A percentile compares a stretch with the other conserved stretches of the same genome.
These are phyloP conservation scores for Nibea coibor DNA, from an alignment of 2,113 vertebrate genomes.

Conservation along the genomic window DNA sequence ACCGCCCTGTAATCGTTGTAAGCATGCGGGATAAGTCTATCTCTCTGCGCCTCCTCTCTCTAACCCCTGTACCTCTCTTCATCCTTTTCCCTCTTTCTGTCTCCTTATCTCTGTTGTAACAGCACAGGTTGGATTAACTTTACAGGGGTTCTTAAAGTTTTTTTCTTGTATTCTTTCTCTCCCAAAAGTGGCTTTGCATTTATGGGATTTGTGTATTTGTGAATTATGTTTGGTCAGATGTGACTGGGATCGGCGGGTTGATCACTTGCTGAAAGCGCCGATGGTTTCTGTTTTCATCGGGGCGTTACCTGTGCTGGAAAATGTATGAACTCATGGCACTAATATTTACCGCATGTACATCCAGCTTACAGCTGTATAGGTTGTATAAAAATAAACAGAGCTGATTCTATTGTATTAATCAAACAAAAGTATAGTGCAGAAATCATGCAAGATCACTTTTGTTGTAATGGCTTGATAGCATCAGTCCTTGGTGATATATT, in stretches of 20 bases:
- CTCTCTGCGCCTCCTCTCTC: conserved; percentile 5
- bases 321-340: not conserved
- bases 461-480: not conserved
- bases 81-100: conserved; percentile 8
- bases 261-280: not conserved
- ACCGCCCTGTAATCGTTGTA: conserved; percentile 34
- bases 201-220: conserved; percentile 2
- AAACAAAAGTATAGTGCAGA: not conserved
- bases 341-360: not conserved
- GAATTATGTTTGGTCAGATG: not conserved
- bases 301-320: not conserved
- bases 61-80: conserved; percentile 29
- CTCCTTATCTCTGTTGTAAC: conserved; percentile 41
- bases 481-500: not conserved
- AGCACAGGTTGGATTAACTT: conserved; percentile 36
- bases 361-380: not conserved
- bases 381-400: not conserved
- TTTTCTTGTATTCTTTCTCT: not conserved
- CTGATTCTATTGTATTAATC: not conserved
- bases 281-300: not conserved
- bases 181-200: conserved; percentile 19
- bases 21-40: conserved; percentile 33
- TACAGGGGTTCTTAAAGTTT: conserved; percentile 29
- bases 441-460: not conserved
- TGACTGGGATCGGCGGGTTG: not conserved